Conservation (phyloP, 2,888 invertebrate genomes). For the Syrphus vitripennis region DNA sequence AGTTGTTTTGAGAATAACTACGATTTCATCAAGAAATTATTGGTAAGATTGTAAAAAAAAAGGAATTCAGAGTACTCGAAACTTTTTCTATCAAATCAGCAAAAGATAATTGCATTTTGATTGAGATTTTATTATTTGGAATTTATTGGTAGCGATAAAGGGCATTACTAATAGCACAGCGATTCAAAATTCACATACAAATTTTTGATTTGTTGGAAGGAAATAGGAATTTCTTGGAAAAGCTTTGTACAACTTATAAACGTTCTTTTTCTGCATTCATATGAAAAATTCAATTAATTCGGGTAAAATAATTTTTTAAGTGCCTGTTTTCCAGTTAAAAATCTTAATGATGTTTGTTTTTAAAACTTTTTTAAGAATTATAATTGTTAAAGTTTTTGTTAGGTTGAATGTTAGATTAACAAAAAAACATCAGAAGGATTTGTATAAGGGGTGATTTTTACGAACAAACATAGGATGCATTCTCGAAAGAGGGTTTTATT, state of each 20-base stretch:
- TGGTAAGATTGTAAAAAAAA: constrained; percentile 32
- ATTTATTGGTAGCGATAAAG: background rate
- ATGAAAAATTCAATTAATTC: background rate
- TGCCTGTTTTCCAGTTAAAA: too few relatives aligned
- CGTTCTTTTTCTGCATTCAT: background rate
- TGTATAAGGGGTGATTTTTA: too few relatives aligned
- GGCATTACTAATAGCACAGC: background rate
- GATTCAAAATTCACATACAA: background rate
- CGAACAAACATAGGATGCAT: too few relatives aligned
- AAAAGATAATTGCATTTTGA: background rate
- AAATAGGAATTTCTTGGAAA: background rate
- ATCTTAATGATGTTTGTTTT: too few relatives aligned
- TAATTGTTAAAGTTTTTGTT: too few relatives aligned
- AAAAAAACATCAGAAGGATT: too few relatives aligned
- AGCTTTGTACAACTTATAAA: background rate
- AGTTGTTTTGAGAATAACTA: background rate
- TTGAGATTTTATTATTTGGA: background rate
- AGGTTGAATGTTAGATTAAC: too few relatives aligned
- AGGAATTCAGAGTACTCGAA: constrained; percentile 38
- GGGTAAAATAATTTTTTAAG: too few relatives aligned
- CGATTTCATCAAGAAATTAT: constrained; percentile 43
- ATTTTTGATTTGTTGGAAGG: background rate
- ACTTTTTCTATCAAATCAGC: background rate
- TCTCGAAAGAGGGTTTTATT: too few relatives aligned
- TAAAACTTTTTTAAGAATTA: too few relatives aligned